These are phyloP conservation scores for Polymixis lichenea DNA, from an alignment of 2,888 invertebrate species.

Conservation along the genomic window DNA sequence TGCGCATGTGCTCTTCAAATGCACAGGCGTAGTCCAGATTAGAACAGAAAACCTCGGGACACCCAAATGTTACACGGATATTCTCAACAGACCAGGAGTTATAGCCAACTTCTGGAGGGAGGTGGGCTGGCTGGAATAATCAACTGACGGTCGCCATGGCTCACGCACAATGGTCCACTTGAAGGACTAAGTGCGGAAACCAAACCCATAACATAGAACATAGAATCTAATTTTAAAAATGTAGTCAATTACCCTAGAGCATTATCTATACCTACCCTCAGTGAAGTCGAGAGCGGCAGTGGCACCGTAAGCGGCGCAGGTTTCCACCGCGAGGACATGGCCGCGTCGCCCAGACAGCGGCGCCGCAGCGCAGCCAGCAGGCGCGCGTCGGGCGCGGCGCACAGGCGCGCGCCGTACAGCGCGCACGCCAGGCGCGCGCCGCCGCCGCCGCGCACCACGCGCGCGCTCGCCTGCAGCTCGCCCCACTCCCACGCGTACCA, in stretches of 20 bases:
- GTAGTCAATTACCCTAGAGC: neutral
- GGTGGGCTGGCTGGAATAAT: too few relatives aligned
- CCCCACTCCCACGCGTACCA: conserved; percentile 89
- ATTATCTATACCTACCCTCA: neutral
- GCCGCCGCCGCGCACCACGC: conserved; percentile 68
- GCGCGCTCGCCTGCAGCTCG: conserved; percentile 76
- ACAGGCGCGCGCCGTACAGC: conserved; percentile 82
- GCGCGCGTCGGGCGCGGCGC: conserved; percentile 73
- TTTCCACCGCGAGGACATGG: conserved; percentile 67
- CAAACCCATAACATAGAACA: too few relatives aligned
- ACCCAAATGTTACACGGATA: too few relatives aligned
- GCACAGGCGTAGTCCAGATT: too few relatives aligned
- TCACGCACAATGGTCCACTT: too few relatives aligned
- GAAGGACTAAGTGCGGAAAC: too few relatives aligned
- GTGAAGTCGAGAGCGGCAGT: conserved; percentile 68
- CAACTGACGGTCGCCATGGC: too few relatives aligned
- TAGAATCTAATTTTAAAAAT: too few relatives aligned
- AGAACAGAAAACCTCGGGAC: too few relatives aligned
- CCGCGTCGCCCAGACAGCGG: conserved; percentile 76
- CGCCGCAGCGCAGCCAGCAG: conserved; percentile 81
- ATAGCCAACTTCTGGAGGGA: too few relatives aligned
- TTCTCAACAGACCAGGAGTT: too few relatives aligned
- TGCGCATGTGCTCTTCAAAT: too few relatives aligned
- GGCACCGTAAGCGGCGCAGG: conserved; percentile 65
- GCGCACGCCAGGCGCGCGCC: conserved; percentile 67